Conservation (phyloP, 2,797 vertebrate species). For the Thamnophis elegans region DNA sequence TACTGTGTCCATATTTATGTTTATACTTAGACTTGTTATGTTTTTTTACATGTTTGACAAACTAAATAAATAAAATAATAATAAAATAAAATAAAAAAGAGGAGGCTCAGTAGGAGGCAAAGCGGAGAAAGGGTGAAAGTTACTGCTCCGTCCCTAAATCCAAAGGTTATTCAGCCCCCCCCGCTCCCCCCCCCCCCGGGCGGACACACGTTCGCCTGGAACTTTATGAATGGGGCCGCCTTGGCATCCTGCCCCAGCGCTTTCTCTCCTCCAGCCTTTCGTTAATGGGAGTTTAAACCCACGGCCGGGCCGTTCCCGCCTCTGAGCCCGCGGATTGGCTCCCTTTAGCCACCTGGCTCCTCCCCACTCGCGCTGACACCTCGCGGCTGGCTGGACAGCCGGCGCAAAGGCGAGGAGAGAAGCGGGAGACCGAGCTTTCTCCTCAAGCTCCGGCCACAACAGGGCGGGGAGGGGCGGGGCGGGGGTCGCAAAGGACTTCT, state of each 20-base stretch:
- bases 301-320: conserved; percentile 1
- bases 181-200: too few relatives aligned
- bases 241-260: background rate
- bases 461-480: background rate
- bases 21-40: too few relatives aligned
- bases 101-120: background rate
- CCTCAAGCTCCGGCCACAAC: background rate
- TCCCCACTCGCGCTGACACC: conserved; percentile 39
- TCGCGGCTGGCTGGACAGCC: background rate
- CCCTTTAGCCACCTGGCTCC: rapidly evolving
- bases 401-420: background rate
- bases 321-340: conserved; percentile 25
- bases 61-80: too few relatives aligned
- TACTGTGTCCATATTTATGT: too few relatives aligned
- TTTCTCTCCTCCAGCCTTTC: background rate
- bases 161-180: too few relatives aligned
- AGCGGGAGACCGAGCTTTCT: background rate
- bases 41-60: too few relatives aligned
- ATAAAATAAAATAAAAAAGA: background rate
- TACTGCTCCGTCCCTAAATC: background rate
- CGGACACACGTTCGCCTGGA: too few relatives aligned
- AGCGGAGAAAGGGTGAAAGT: background rate
- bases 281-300: background rate
- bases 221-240: conserved; percentile 3
- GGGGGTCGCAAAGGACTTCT: background rate